phyloP scores from a whole-genome alignment of 2,888 invertebrate genomes.

The Holacanthella duospinosa region DNA sequence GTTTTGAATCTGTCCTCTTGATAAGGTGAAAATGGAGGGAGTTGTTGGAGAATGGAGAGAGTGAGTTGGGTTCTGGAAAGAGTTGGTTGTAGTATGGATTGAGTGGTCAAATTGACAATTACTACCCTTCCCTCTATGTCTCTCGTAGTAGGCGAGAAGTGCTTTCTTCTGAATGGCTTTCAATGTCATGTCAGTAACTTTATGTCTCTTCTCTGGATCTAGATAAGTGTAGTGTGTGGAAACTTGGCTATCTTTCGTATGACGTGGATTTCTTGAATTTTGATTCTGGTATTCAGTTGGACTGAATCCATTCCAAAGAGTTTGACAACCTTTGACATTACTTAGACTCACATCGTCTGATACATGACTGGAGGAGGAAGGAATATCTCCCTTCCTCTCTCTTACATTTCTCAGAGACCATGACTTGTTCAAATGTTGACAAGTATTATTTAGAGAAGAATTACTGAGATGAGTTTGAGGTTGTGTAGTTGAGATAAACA shows the following conservation, averaged over 20 bases:
- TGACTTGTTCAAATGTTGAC: neutral
- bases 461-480: neutral
- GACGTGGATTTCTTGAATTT: too few relatives aligned
- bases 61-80: too few relatives aligned
- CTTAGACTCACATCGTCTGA: neutral
- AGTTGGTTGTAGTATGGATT: too few relatives aligned
- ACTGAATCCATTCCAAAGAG: neutral
- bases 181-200: slow-evolving; percentile 57
- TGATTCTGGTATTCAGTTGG: neutral
- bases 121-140: slow-evolving; percentile 47
- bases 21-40: too few relatives aligned
- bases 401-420: neutral
- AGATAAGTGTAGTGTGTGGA: slow-evolving; percentile 52
- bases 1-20: too few relatives aligned
- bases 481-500: too few relatives aligned
- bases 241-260: neutral
- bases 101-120: too few relatives aligned
- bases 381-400: neutral
- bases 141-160: slow-evolving; percentile 65
- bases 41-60: too few relatives aligned
- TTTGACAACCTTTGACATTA: neutral
- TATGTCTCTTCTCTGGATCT: slow-evolving; percentile 62
- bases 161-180: slow-evolving; percentile 76
- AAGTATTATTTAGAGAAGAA: neutral
- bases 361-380: neutral